These are phyloP conservation scores for Acromyrmex echinatior DNA, from an alignment of 1,140 invertebrate genomes.

Conservation along the genomic window DNA sequence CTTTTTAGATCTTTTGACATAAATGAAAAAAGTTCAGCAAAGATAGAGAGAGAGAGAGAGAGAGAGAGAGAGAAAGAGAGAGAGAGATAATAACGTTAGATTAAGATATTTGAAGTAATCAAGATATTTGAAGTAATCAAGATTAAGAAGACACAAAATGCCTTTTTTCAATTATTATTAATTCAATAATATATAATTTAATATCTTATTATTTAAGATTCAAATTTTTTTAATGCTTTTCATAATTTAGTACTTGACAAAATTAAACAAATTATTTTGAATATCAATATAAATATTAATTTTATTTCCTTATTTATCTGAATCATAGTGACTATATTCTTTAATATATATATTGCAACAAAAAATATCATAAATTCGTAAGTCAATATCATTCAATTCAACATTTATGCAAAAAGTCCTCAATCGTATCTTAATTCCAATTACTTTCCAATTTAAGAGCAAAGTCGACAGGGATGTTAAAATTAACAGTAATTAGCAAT, in stretches of 20 bases:
- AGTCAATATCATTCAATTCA: background rate
- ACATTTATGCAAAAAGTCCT: background rate
- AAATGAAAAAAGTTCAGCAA: conserved; percentile 43
- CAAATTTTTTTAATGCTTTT: background rate
- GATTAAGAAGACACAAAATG: background rate
- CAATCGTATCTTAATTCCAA: conserved; percentile 26
- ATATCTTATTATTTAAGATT: background rate
- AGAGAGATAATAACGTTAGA: background rate
- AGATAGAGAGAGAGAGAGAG: conserved; percentile 7
- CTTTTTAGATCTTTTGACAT: conserved; percentile 59
- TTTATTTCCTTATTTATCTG: background rate
- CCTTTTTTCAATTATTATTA: background rate
- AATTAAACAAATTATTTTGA: background rate
- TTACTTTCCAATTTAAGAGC: conserved; percentile 17
- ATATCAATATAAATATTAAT: background rate
- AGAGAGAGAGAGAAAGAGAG: background rate
- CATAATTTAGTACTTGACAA: background rate
- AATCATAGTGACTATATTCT: background rate
- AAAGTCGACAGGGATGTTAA: conserved; percentile 9
- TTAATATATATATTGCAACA: background rate
- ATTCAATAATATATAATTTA: background rate
- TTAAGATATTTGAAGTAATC: conserved; percentile 1
- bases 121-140: background rate
- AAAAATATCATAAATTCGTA: background rate
- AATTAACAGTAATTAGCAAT: conserved; percentile 24